These are phyloP conservation scores for Ibidorhyncha struthersii DNA, from an alignment of 2,113 vertebrate genomes.

Conservation along the genomic window DNA sequence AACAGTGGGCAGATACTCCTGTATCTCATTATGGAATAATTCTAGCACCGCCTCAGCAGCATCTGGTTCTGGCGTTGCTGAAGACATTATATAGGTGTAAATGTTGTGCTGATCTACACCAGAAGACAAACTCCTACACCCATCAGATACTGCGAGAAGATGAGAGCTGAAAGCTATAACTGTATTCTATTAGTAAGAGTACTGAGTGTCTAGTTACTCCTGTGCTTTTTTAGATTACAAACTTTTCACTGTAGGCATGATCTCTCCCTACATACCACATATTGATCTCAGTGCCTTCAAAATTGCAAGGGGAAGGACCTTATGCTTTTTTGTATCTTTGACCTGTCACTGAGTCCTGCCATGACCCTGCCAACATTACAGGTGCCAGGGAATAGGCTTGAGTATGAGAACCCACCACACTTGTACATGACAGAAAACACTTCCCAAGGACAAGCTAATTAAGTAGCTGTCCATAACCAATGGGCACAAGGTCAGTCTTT, in stretches of 20 bases:
- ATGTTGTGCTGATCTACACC: not conserved
- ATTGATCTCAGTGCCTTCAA: not conserved
- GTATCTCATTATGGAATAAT: not conserved
- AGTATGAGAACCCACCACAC: not conserved
- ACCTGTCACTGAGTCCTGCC: not conserved
- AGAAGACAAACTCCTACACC: not conserved
- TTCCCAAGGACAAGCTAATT: not conserved
- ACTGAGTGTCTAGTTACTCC: fast-evolving
- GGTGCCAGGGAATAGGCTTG: not conserved
- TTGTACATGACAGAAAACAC: not conserved
- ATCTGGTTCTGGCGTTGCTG: not conserved
- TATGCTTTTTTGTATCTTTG: not conserved
- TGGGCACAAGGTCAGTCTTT: not conserved
- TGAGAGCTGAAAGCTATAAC: not conserved
- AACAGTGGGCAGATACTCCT: not conserved
- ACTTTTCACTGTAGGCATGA: not conserved
- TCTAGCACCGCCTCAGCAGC: not conserved
- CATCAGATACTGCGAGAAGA: not conserved
- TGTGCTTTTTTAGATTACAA: not conserved
- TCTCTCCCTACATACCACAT: not conserved
- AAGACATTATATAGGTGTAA: not conserved
- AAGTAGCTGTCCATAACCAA: not conserved
- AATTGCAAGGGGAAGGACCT: not conserved
- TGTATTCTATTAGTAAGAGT: not conserved
- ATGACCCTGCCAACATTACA: not conserved